phyloP scores from a whole-genome alignment of 2,797 vertebrate genomes.

The Poeciliopsis infans region DNA sequence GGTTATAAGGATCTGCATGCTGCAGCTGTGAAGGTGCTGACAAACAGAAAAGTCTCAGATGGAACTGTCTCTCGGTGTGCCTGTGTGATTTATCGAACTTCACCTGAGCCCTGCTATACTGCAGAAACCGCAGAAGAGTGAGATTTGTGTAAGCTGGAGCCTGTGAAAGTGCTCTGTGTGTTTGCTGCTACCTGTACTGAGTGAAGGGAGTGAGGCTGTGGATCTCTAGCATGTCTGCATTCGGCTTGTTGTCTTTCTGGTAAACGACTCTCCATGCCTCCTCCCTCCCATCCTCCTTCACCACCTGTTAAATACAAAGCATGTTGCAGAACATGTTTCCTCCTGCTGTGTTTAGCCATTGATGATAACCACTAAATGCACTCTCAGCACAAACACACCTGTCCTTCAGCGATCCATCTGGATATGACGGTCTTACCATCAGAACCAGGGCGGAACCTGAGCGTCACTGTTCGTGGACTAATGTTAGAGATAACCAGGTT shows the following conservation, averaged over 20 bases:
- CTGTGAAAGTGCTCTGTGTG: conserved; percentile 5
- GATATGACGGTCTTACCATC: conserved; percentile 92
- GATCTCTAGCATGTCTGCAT: conserved; percentile 88
- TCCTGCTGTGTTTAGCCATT: conserved; percentile 2
- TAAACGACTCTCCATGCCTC: conserved; percentile 87
- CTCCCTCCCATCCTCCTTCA: conserved; percentile 74
- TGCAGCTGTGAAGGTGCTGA: conserved; percentile 77
- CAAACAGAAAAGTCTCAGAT: conserved; percentile 76
- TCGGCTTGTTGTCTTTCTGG: conserved; percentile 89
- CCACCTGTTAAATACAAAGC: conserved; percentile 55
- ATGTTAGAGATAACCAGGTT: conserved; percentile 97
- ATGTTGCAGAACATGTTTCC: not conserved
- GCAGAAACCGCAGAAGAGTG: conserved; percentile 56
- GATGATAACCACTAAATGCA: not conserved
- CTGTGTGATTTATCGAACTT: conserved; percentile 74
- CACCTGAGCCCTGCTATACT: conserved; percentile 59
- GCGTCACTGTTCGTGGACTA: conserved; percentile 90
- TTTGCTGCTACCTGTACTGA: conserved; percentile 88
- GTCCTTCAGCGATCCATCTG: conserved; percentile 92
- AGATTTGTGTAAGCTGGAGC: conserved; percentile 33
- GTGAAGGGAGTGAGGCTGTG: conserved; percentile 92
- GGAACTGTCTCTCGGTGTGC: conserved; percentile 69
- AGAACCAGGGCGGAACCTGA: conserved; percentile 89
- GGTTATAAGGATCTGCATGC: conserved; percentile 77
- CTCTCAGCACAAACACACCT: conserved; percentile 76